Base-by-base conservation (phyloP, 1,140 invertebrate species). In the Drosophila athabasca region DNA sequence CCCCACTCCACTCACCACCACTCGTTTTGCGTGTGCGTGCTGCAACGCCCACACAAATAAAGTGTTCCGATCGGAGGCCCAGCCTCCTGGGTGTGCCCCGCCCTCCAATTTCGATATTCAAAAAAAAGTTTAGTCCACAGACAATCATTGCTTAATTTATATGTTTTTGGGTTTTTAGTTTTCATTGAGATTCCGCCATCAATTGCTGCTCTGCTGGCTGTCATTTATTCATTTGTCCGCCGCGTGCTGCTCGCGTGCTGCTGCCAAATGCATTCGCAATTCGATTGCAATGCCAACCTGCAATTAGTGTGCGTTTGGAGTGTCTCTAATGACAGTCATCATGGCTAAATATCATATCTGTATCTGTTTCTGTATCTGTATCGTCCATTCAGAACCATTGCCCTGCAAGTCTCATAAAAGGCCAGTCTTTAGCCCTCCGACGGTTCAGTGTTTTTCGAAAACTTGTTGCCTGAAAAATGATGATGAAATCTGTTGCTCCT, bases 81-180 rank as follows among this genome's bases (percentile, higher is more conserved):
- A 31, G 71, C 49, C 61, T 59, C 60, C 48, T 52, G 60, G 43
- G 60, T 26, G 45, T 57, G 58, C 50, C 52, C 60, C 31, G 31
- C 8, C 54, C 39, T 2, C 54, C 39, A 15, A 17, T 17, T 31
- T 26, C n/a, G 44, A 41, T 26, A 41, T 57, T 57, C 35, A 4
- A 29, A 51, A 19, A 19, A 57, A 74, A 74, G 74, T 74, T 70
- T 62, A 58, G 61, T 41, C 39, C 45, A 59, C 41, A 70, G 45
- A 79, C 76, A 79, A 79, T 79, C 62, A 69, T 39, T 43, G 60
- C 66, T 80, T 75, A 79, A 79, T 79, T 80, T 75, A 59, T 80
- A 39, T 50, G 73, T 52, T 80, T 71, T 11, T 49, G 15, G 48
- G 52, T 76, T 65, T 80, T 80, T 71, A 69, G 51, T 58, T 49